A percentile compares a stretch with the other conserved stretches of the same genome.
Evolutionary conservation across 2,888 invertebrate species (phyloP).

Genomic region (Callimorpha dominula): DNA sequence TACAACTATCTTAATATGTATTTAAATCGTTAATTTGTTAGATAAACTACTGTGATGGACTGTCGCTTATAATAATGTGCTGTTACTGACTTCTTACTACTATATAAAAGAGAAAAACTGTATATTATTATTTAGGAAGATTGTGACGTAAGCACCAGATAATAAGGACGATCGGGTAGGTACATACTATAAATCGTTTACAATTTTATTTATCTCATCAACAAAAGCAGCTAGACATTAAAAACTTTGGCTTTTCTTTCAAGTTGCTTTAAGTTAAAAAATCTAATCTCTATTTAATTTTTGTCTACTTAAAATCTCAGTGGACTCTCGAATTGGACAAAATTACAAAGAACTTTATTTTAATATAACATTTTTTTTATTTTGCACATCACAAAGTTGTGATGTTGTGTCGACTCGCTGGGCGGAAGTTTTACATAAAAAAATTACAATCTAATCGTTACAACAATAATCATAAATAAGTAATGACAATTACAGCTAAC

Average conservation of each 20-base stretch:
- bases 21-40: constrained; percentile 59
- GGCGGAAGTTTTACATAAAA: constrained; percentile 57
- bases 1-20: constrained; percentile 53
- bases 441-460: constrained; percentile 48
- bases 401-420: constrained; percentile 61
- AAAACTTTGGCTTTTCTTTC: constrained; percentile 67
- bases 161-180: constrained; percentile 56
- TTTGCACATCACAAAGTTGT: constrained; percentile 50
- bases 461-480: constrained; percentile 61
- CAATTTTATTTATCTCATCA: constrained; percentile 37
- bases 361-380: constrained; percentile 29
- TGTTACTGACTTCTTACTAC: constrained; percentile 60
- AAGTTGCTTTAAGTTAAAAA: constrained; percentile 57
- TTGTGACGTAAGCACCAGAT: constrained; percentile 65
- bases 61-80: constrained; percentile 60
- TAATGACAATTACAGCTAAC: constrained; percentile 58
- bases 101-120: constrained; percentile 48
- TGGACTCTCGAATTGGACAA: constrained; percentile 62
- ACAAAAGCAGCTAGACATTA: constrained; percentile 58
- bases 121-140: constrained; percentile 47
- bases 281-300: constrained; percentile 49
- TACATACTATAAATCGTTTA: constrained; percentile 34
- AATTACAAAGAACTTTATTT: constrained; percentile 46
- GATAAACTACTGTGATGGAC: constrained; percentile 71
- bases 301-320: constrained; percentile 54